Evolutionary conservation across 2,113 vertebrate species (phyloP).

Genomic region (Indri indri): DNA sequence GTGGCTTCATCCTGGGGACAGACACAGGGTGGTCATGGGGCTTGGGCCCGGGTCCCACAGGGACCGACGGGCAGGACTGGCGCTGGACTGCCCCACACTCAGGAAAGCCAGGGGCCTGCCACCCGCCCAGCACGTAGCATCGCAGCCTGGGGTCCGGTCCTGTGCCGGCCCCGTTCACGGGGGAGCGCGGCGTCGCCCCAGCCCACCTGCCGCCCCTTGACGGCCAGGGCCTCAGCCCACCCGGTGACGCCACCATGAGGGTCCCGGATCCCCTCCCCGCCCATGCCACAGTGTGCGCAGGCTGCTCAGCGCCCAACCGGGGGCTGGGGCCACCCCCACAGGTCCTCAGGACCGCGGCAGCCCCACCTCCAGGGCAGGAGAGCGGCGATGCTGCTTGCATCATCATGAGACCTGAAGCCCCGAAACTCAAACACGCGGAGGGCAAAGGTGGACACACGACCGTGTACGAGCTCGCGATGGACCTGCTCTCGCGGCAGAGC

Average conservation of each 20-base stretch:
- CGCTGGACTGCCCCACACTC: not conserved
- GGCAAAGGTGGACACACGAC: not conserved
- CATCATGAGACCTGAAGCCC: not conserved
- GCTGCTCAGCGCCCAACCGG: no score
- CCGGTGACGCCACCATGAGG: no score
- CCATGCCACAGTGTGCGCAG: no score
- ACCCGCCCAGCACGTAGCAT: not conserved
- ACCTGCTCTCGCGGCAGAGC: not conserved
- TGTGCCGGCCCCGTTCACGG: accelerated
- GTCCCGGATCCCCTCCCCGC: no score
- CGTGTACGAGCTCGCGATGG: accelerated
- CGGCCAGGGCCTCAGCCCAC: not conserved
- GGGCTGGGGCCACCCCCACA: no score
- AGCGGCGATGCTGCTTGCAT: accelerated
- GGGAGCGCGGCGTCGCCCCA: not conserved
- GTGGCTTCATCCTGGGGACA: conserved; percentile 88
- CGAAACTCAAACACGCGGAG: not conserved
- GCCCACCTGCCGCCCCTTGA: not conserved
- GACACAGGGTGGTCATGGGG: not conserved
- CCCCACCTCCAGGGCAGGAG: not conserved
- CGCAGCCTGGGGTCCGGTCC: not conserved
- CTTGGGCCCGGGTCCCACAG: not conserved
- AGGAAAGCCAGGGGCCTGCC: not conserved
- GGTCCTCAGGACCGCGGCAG: not conserved
- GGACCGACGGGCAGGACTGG: not conserved